These are phyloP conservation scores for Agrotis exclamationis DNA, from an alignment of 2,888 invertebrate genomes.

Conservation along the genomic window DNA sequence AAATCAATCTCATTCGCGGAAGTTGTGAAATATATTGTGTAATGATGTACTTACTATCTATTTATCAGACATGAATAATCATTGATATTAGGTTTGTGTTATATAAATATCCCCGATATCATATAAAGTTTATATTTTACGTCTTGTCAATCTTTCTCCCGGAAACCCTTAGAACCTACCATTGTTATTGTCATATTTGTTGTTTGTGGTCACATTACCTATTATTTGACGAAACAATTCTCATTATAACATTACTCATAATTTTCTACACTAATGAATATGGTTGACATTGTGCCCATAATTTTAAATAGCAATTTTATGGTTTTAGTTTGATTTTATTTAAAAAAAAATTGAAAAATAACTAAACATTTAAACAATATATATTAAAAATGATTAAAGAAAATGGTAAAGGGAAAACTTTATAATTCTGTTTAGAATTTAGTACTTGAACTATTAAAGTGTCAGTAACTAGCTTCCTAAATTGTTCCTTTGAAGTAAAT, in stretches of 20 bases:
- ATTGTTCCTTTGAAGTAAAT: conserved; percentile 26
- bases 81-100: not conserved
- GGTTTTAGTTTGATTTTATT: too few species aligned
- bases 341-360: too few species aligned
- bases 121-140: conserved; percentile 36
- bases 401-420: not conserved
- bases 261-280: conserved; percentile 6
- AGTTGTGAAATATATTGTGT: too few species aligned
- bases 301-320: too few species aligned
- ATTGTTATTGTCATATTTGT: conserved; percentile 24
- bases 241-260: conserved; percentile 23
- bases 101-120: not conserved
- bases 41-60: too few species aligned
- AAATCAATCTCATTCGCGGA: too few species aligned
- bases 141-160: conserved; percentile 24
- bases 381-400: too few species aligned
- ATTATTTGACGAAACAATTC: conserved; percentile 28
- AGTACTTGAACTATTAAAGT: conserved; percentile 22
- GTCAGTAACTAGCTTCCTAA: conserved; percentile 8
- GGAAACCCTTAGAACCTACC: conserved; percentile 9
- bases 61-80: conserved; percentile 7
- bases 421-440: conserved; percentile 15
- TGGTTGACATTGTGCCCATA: conserved; percentile 18
- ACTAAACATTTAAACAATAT: too few species aligned
- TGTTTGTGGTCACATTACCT: conserved; percentile 26